phyloP scores from a whole-genome alignment of 53 echinoderm and acorn worm species.

The Paracentrotus lividus region DNA sequence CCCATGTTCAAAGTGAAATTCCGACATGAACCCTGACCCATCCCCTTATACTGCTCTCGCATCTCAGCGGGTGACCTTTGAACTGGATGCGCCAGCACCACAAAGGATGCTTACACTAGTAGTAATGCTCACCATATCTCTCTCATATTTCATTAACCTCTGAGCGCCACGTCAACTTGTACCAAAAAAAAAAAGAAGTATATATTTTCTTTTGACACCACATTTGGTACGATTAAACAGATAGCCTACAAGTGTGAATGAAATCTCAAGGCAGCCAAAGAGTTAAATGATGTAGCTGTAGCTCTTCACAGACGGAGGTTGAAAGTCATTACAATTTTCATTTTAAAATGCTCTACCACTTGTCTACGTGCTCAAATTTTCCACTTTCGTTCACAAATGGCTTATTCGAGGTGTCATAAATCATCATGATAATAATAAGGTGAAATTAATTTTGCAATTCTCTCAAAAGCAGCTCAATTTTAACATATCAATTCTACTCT shows the following conservation, averaged over 20 bases:
- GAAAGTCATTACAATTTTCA: background rate
- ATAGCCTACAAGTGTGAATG: no score
- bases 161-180: background rate
- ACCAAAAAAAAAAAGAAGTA: no score
- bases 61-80: slow-evolving; percentile 53
- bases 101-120: slow-evolving; percentile 38
- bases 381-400: background rate
- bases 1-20: slow-evolving; percentile 35
- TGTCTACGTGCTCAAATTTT: background rate
- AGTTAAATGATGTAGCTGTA: background rate
- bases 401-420: background rate
- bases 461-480: background rate
- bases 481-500: no score
- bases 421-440: background rate
- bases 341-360: background rate
- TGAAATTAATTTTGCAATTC: background rate
- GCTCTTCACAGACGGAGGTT: background rate
- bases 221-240: no score
- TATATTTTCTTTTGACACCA: no score
- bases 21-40: slow-evolving; percentile 43
- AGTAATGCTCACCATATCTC: slow-evolving; percentile 2
- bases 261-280: no score
- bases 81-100: slow-evolving; percentile 22
- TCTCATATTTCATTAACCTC: background rate
- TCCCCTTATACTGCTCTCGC: background rate